Conservation (phyloP, 2,797 vertebrate species). For the Crotalus adamanteus region DNA sequence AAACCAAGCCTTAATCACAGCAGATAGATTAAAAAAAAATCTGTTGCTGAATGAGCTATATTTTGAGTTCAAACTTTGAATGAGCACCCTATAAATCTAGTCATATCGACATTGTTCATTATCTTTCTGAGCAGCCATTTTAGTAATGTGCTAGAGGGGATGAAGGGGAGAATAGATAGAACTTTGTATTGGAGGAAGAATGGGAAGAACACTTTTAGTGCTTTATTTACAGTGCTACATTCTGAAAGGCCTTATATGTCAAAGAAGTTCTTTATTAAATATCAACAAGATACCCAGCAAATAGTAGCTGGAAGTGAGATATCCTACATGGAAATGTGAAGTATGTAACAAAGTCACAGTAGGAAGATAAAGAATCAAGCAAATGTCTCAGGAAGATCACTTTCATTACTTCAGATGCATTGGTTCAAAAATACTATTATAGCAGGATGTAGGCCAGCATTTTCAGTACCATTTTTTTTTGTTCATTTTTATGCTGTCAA, state of each 20-base stretch:
- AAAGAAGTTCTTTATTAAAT: slow-evolving; percentile 34
- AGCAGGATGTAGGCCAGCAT: not conserved
- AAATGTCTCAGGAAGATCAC: slow-evolving; percentile 50
- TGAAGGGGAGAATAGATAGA: slow-evolving; percentile 35
- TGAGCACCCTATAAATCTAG: slow-evolving; percentile 42
- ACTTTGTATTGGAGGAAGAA: slow-evolving; percentile 36
- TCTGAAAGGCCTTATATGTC: slow-evolving; percentile 38
- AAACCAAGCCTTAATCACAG: not conserved
- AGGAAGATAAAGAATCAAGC: slow-evolving; percentile 30
- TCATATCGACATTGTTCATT: slow-evolving; percentile 53
- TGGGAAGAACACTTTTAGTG: slow-evolving; percentile 9
- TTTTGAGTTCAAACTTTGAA: slow-evolving; percentile 59
- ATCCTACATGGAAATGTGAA: slow-evolving; percentile 44
- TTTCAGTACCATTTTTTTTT: slow-evolving; percentile 16
- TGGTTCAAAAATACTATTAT: slow-evolving; percentile 25
- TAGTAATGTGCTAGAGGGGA: not conserved
- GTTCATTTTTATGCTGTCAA: not conserved
- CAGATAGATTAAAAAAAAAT: slow-evolving; percentile 53
- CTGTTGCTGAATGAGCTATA: slow-evolving; percentile 41
- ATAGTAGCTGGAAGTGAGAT: slow-evolving; percentile 54
- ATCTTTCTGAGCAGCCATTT: slow-evolving; percentile 34
- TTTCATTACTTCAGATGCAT: slow-evolving; percentile 52
- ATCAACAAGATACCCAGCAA: slow-evolving; percentile 33
- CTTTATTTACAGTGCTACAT: slow-evolving; percentile 30
- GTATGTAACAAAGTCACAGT: slow-evolving; percentile 39